Evolutionary conservation across 2,113 vertebrate genomes (phyloP).

Genomic region (Eublepharis macularius): DNA sequence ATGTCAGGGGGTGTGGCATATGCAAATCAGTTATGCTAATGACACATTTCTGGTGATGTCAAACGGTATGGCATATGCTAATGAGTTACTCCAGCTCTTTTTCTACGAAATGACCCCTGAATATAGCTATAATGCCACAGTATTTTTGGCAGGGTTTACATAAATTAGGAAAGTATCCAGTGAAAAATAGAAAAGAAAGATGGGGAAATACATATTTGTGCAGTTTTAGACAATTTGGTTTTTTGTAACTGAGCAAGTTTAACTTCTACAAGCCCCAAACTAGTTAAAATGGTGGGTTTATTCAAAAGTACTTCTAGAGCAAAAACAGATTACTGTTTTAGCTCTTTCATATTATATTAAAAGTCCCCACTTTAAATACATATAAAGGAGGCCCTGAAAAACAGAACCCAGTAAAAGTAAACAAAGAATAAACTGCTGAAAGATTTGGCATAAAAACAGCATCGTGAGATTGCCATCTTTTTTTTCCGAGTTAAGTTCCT

Average conservation of each 20-base stretch:
- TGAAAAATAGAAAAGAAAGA: background rate
- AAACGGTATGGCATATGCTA: no score
- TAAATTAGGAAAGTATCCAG: background rate
- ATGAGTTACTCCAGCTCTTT: no score
- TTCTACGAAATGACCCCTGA: no score
- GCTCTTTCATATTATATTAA: slow-evolving; percentile 48
- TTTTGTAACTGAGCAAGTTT: slow-evolving; percentile 28
- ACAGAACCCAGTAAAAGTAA: background rate
- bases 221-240: no score
- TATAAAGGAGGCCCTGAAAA: slow-evolving; percentile 53
- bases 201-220: background rate
- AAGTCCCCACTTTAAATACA: slow-evolving; percentile 59
- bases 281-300: background rate
- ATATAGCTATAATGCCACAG: background rate
- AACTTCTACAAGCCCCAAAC: background rate
- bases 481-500: background rate
- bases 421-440: slow-evolving; percentile 35
- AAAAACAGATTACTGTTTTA: slow-evolving; percentile 47
- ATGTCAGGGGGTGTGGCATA: no score
- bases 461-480: background rate
- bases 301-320: slow-evolving; percentile 16
- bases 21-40: no score
- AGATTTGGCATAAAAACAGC: background rate
- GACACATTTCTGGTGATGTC: no score
- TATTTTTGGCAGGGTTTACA: background rate